These are phyloP conservation scores for Danaus melanippus DNA, from an alignment of 1,140 invertebrate species.

Conservation along the genomic window DNA sequence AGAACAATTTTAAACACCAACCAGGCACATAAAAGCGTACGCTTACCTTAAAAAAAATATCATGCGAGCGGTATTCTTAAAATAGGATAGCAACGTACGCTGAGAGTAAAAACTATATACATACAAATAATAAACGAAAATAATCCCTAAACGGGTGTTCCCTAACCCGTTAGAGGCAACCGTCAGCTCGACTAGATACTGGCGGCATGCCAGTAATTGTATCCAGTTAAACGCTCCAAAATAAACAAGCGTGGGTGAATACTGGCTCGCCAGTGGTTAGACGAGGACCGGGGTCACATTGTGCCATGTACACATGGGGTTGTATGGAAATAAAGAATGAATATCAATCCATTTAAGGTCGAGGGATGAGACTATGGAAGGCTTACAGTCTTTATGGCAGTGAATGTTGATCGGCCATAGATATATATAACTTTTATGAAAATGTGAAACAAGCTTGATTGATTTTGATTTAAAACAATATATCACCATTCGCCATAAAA, in stretches of 20 bases:
- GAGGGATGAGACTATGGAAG: too few relatives aligned
- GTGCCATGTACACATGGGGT: background rate
- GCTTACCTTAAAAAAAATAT: too few relatives aligned
- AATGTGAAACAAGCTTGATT: too few relatives aligned
- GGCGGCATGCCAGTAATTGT: slow-evolving; percentile 22
- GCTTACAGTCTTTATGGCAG: too few relatives aligned
- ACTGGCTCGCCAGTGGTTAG: slow-evolving; percentile 12
- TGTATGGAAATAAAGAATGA: too few relatives aligned
- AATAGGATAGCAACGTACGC: slow-evolving; percentile 4
- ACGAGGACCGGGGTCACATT: slow-evolving; percentile 24
- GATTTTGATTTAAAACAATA: too few relatives aligned
- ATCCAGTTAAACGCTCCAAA: slow-evolving; percentile 20
- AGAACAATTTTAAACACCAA: too few relatives aligned
- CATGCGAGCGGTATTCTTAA: background rate
- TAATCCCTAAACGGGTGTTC: slow-evolving; percentile 49
- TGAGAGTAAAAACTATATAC: slow-evolving; percentile 1
- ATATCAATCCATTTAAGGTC: too few relatives aligned
- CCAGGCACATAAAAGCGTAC: too few relatives aligned
- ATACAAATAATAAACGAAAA: slow-evolving; percentile 11
- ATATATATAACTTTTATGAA: too few relatives aligned
- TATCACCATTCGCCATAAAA: too few relatives aligned
- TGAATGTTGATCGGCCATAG: too few relatives aligned
- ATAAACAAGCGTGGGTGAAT: slow-evolving; percentile 22
- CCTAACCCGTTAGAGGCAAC: slow-evolving; percentile 26
- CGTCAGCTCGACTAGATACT: slow-evolving; percentile 7